Evolutionary conservation across 2,797 vertebrate species (phyloP), one percentile per base, ranked within the genome.

Genomic region (Poecile montanus): DNA sequence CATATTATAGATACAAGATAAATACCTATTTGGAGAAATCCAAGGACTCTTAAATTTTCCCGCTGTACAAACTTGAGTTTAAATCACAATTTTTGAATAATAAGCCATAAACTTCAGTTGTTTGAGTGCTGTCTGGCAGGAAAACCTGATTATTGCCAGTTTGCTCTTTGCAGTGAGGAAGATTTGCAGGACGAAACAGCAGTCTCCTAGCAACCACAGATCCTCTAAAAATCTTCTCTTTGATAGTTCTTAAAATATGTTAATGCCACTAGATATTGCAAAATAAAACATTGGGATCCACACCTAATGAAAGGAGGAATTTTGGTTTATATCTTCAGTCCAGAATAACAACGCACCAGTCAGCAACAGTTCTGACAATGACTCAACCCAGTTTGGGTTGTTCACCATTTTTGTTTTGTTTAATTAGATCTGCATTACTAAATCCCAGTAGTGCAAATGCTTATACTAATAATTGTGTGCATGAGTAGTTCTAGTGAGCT

Each of bases 181-280:
- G 93, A 95, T 94, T 96, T 96, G 89, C 93, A 95, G 93, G 95
- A 96, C 23, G 93, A 97, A 96, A 90, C 86, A 94, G 88, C 76
- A 94, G 97, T 97, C 70, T 96, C 96, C 96, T 97, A 97, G 97
- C 97, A 97, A 97, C 97, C 92, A 94, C 62, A 97, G 92, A 96
- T 97, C 82, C 91, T 95, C 76, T 87, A 95, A 97, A 92, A 97
- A 96, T 94, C 86, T 95, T 95, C 91, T 79, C 79, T 95, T 89
- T 91, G 91, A 95, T 97, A 95, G 91, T 92, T 92, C 96, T 91
- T 96, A 95, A 96, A 97, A 96, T 96, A 97, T 95, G 92, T 96
- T 97, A 97, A 96, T 96, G 84, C 79, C 71, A 87, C 58, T 81
- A 94, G 91, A 94, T 88, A 93, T 68, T 89, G 42, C 76, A 95